Conservation (phyloP, 2,113 vertebrate species). For the Phocoena sinus region DNA sequence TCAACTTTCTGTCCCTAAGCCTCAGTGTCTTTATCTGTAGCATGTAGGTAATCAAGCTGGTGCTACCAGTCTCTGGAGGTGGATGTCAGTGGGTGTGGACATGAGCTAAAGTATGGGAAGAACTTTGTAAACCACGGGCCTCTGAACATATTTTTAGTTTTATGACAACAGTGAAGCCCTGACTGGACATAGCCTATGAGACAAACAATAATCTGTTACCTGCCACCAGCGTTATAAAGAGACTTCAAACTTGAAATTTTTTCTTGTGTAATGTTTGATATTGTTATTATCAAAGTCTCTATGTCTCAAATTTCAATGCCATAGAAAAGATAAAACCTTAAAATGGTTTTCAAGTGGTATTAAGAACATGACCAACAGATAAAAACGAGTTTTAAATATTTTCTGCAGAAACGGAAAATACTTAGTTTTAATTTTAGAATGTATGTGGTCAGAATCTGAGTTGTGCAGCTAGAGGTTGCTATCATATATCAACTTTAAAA, state of each 20-base stretch:
- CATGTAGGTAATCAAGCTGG: background rate
- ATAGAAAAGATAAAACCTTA: background rate
- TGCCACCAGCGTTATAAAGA: background rate
- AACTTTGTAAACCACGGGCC: background rate
- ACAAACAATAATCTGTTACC: background rate
- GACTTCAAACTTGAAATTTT: background rate
- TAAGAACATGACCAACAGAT: background rate
- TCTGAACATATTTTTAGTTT: background rate
- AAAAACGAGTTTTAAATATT: background rate
- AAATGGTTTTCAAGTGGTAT: background rate
- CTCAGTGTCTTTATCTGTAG: background rate
- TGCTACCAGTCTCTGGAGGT: background rate
- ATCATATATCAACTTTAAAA: background rate
- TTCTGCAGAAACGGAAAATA: background rate
- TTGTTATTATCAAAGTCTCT: background rate
- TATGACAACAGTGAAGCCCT: background rate
- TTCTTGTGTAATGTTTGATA: background rate
- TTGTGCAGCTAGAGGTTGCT: background rate
- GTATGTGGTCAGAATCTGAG: background rate
- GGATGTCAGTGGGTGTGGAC: background rate
- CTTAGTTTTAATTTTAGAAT: background rate
- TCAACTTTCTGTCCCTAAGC: background rate
- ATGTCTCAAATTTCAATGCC: background rate
- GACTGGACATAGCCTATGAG: background rate
- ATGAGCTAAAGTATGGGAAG: background rate